Evolutionary conservation across 1,140 invertebrate genomes (phyloP), one percentile per base, ranked within the genome.

Genomic region (Drosophila guanche): DNA sequence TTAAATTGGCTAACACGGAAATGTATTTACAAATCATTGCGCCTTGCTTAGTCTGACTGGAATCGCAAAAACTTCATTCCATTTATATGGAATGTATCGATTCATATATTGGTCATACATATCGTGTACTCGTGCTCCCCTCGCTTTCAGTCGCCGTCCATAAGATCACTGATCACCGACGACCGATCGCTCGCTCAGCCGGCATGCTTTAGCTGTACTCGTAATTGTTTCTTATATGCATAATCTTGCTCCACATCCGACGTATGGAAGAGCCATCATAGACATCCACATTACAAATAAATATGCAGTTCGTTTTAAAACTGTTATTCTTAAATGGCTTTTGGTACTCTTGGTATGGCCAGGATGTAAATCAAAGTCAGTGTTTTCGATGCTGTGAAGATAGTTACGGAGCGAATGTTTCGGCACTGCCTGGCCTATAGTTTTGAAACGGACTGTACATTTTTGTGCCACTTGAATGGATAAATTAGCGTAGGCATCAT

Each of bases 171-270:
- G 72, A 46, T 45, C 66, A 67, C 23, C 46, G 59, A 66, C 62
- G 47, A 45, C 57, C 57, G 55, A 50, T 77, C 63, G 73, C 62
- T 79, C 79, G 65, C 53, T 51, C 73, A 65, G 60, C 57, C 63
- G 81, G 83, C 81, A 88, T 85, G 81, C 74, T 67, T 73, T 73
- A 58, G 73, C 76, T 62, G 47, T 63, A 45, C 62, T 52, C 63
- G 51, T 73, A 68, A 68, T 40, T 72, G 43, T 61, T 59, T 22
- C 53, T 43, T 56, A 48, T 48, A 14, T 37, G 47, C 14, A 54
- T 68, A 20, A 68, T 41, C 57, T 47, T 57, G 33, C 33, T 29
- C 47, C 27, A 29, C 47, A 37, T 58, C 37, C 48, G 51, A n/a
- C 43, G 29, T 37, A 46, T 52, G 25, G 8, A 20, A 61, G 45